These are phyloP conservation scores for Dissostichus mawsoni DNA, from an alignment of 2,113 vertebrate species.

Conservation along the genomic window DNA sequence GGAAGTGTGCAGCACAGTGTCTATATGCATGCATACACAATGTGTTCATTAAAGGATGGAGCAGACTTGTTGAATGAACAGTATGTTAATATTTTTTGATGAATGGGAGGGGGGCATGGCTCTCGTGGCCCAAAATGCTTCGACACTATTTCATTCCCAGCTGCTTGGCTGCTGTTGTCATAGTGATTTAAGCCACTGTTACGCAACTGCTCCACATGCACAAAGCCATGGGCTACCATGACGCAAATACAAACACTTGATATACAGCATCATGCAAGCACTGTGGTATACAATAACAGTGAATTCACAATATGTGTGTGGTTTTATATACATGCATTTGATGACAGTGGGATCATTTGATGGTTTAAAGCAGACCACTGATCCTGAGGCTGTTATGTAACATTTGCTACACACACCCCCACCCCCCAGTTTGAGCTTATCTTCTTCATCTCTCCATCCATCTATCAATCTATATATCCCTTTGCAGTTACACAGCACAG, in stretches of 20 bases:
- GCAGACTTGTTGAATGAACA: conserved; percentile 35
- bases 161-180: conserved; percentile 69
- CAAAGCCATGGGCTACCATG: conserved; percentile 31
- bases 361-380: conserved; percentile 53
- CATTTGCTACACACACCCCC: neutral
- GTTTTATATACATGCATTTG: conserved; percentile 2
- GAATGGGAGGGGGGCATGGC: neutral
- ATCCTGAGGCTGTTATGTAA: conserved; percentile 68
- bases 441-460: conserved; percentile 42
- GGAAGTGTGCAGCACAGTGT: neutral
- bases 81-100: conserved; percentile 3
- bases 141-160: conserved; percentile 44
- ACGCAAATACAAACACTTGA: conserved; percentile 8
- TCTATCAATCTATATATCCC: conserved; percentile 24
- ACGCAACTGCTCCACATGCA: conserved; percentile 64
- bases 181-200: conserved; percentile 70
- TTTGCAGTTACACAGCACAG: neutral
- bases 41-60: neutral
- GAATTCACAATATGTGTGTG: neutral
- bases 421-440: conserved; percentile 46
- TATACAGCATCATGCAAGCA: neutral
- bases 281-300: neutral
- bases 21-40: neutral
- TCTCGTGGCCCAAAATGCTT: conserved; percentile 16
- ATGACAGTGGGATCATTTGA: conserved; percentile 55